These are phyloP conservation scores for Dendrolimus pini DNA, from an alignment of 2,888 invertebrate species.

Conservation along the genomic window DNA sequence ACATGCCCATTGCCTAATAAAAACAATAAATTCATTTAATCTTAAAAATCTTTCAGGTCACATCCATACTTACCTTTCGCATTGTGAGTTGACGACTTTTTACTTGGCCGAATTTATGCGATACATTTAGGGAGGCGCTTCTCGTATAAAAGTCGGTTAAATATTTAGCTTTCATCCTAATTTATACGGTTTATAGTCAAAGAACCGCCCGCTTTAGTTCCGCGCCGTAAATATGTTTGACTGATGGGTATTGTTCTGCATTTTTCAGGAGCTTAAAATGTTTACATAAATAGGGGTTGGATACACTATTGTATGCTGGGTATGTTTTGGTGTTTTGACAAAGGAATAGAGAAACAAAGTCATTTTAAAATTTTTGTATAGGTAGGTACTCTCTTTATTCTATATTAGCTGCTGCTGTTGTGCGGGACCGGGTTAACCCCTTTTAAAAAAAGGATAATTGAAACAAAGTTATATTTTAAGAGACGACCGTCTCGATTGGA, in stretches of 20 bases:
- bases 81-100: slow-evolving; percentile 59
- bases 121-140: slow-evolving; percentile 63
- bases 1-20: too few species aligned
- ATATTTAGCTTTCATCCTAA: slow-evolving; percentile 64
- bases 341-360: too few species aligned
- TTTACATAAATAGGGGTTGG: not conserved
- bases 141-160: slow-evolving; percentile 66
- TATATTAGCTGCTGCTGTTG: too few species aligned
- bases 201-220: slow-evolving; percentile 47
- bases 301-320: not conserved
- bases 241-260: slow-evolving; percentile 24
- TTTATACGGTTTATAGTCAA: slow-evolving; percentile 60
- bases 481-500: too few species aligned
- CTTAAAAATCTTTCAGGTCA: slow-evolving; percentile 8
- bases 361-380: too few species aligned
- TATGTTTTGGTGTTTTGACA: too few species aligned
- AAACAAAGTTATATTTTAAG: too few species aligned
- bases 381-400: too few species aligned
- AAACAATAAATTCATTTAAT: not conserved
- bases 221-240: slow-evolving; percentile 50
- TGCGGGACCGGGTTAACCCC: too few species aligned
- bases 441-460: too few species aligned
- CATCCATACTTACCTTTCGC: slow-evolving; percentile 27
- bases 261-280: not conserved
- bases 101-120: slow-evolving; percentile 67